Conservation (phyloP, 1,140 invertebrate species). For the Nylanderia fulva region DNA sequence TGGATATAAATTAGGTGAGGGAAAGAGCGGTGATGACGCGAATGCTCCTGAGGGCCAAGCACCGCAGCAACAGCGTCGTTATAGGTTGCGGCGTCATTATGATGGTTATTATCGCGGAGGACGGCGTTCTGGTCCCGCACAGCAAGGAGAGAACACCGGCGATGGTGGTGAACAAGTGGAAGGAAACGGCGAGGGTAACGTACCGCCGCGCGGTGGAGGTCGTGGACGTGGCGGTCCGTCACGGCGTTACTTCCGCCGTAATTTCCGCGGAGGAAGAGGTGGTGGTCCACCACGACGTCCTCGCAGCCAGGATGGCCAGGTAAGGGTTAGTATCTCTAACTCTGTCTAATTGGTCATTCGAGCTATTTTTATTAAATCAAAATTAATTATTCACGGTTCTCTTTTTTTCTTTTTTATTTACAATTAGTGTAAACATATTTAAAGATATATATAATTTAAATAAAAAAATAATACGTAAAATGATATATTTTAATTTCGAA, state of each 20-base stretch:
- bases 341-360: not conserved
- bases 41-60: conserved; percentile 78
- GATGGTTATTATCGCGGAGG: conserved; percentile 83
- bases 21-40: conserved; percentile 83
- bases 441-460: no score
- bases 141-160: conserved; percentile 82
- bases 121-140: conserved; percentile 79
- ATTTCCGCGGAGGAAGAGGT: conserved; percentile 87
- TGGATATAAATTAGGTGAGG: conserved; percentile 76
- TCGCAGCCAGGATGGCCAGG: conserved; percentile 88
- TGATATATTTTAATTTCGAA: not conserved
- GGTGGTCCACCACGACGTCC: conserved; percentile 85
- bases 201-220: conserved; percentile 84
- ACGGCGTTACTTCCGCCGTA: conserved; percentile 89
- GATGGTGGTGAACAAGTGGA: conserved; percentile 79
- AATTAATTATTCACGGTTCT: no score
- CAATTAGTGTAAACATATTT: not conserved
- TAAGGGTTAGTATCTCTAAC: conserved; percentile 68
- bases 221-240: conserved; percentile 85
- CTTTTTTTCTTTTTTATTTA: no score
- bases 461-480: not conserved
- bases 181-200: conserved; percentile 79
- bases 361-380: no score
- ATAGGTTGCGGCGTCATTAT: conserved; percentile 84
- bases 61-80: conserved; percentile 82